Evolutionary conservation across 2,797 vertebrate genomes (phyloP).

Genomic region (Parambassis ranga): DNA sequence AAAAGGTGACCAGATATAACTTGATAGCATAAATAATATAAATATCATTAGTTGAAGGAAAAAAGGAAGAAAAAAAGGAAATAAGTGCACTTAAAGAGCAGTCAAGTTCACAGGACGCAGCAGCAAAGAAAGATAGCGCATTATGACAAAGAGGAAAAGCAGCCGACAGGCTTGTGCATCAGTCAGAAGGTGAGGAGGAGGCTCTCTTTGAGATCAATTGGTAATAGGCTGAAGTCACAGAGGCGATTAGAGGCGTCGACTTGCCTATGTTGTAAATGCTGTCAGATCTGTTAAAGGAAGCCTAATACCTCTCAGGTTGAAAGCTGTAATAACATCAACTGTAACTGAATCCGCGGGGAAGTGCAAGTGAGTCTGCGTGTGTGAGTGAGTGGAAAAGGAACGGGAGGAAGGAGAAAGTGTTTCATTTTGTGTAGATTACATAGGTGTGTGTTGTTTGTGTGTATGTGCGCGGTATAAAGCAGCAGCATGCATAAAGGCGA

Average conservation of each 20-base stretch:
- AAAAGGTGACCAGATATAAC: slow-evolving; percentile 14
- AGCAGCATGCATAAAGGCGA: slow-evolving; percentile 67
- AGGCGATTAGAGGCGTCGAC: slow-evolving; percentile 77
- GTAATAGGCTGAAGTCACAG: slow-evolving; percentile 78
- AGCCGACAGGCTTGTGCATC: slow-evolving; percentile 50
- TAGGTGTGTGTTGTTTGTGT: slow-evolving; percentile 52
- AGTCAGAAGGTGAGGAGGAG: slow-evolving; percentile 57
- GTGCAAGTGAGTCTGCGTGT: slow-evolving; percentile 63
- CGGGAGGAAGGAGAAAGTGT: slow-evolving; percentile 48
- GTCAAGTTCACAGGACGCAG: slow-evolving; percentile 31
- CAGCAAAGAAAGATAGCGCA: slow-evolving; percentile 32
- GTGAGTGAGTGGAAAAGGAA: slow-evolving; percentile 55
- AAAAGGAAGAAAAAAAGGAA: slow-evolving; percentile 1
- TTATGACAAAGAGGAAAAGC: slow-evolving; percentile 61
- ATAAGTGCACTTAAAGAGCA: slow-evolving; percentile 41
- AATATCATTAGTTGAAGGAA: slow-evolving; percentile 22
- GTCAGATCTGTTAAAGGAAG: slow-evolving; percentile 82
- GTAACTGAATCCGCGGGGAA: slow-evolving; percentile 77
- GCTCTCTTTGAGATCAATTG: slow-evolving; percentile 74
- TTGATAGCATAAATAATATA: slow-evolving; percentile 35
- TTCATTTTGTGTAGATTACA: slow-evolving; percentile 55
- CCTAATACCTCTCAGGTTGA: slow-evolving; percentile 83
- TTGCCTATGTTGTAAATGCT: slow-evolving; percentile 80
- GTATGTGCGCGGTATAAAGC: slow-evolving; percentile 47
- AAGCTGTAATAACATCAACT: slow-evolving; percentile 82